Percentiles rank a stretch among this genome's conserved stretches.
Conservation (phyloP, 2,113 vertebrate species). For the Casuarius casuarius region DNA sequence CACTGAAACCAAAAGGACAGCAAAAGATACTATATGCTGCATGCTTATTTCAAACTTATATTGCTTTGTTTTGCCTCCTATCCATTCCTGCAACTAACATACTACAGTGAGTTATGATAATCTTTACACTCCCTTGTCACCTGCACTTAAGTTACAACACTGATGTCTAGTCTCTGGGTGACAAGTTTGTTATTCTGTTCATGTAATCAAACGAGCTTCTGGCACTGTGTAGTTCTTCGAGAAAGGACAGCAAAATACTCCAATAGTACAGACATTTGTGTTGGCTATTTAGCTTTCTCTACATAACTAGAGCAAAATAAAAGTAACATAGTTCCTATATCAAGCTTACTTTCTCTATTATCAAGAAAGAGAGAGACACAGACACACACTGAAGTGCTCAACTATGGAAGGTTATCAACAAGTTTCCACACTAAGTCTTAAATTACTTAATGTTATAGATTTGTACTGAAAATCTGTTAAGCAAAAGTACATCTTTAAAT, state of each 20-base stretch:
- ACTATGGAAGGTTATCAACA: neutral
- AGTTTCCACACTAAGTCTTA: neutral
- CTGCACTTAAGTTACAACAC: neutral
- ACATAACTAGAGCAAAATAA: neutral
- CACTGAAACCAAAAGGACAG: neutral
- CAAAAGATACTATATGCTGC: neutral
- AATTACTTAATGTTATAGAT: neutral
- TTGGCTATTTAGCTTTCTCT: neutral
- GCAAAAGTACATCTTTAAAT: slow-evolving; percentile 22
- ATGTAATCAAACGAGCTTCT: neutral
- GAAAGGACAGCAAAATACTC: neutral
- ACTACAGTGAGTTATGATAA: neutral
- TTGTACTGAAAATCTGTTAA: neutral
- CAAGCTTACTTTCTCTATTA: neutral
- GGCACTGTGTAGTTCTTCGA: neutral
- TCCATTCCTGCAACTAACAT: neutral
- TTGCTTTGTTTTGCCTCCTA: neutral
- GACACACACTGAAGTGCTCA: neutral
- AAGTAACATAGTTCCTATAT: neutral
- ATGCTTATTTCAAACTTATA: neutral
- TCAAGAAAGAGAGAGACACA: neutral
- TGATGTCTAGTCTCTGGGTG: neutral
- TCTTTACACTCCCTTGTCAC: too few species aligned
- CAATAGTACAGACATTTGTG: neutral
- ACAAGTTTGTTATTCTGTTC: neutral